Base-by-base conservation (phyloP, 2,888 invertebrate genomes). In the Andrena chrysosceles region DNA sequence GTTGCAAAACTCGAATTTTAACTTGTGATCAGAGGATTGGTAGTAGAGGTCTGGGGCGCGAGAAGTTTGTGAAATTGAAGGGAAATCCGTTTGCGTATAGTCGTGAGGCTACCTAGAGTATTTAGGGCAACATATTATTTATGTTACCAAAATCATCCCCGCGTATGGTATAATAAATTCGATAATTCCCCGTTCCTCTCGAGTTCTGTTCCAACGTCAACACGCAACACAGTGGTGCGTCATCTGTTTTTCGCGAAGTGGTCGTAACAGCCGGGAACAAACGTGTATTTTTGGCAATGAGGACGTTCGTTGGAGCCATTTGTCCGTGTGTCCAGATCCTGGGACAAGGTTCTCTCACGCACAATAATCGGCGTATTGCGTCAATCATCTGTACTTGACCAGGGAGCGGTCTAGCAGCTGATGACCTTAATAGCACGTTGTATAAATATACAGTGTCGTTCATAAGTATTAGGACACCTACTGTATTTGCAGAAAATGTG, bases 381-480 rank as follows among this genome's bases (percentile, higher is more conserved):
- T 83, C 87, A 83, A 88, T 85, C 81, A 68, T 64, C 42, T 78
- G 87, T 80, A 79, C 81, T 87, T 85, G 85, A 85, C 77, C 81
- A 83, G 62, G 6, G 68, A 81, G 29, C 72, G 66, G 48, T 23
- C 26, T 23, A 78, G 81, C 80, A 79, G 79, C 83, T 80, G 81
- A 85, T 85, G 89, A 69, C 86, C 84, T 86, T 81, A 87, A 85
- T 87, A 87, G 72, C 54, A 49, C 69, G 20, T 62, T 59, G 72
- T 60, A 81, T 72, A 81, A 68, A 75, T 70, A 63, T 74, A 54
- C 75, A 42, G 16, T 42, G 16, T 16, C 42, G 42, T 42, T 16
- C 16, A 42, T 16, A 42, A 42, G 16, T 16, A 16, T 42, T 16
- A 13, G 5, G 5, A 13, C 42, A 16, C 4, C 4, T 42, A 42